Base-by-base conservation (phyloP, 2,888 invertebrate genomes). In the Rosalia funebris region DNA sequence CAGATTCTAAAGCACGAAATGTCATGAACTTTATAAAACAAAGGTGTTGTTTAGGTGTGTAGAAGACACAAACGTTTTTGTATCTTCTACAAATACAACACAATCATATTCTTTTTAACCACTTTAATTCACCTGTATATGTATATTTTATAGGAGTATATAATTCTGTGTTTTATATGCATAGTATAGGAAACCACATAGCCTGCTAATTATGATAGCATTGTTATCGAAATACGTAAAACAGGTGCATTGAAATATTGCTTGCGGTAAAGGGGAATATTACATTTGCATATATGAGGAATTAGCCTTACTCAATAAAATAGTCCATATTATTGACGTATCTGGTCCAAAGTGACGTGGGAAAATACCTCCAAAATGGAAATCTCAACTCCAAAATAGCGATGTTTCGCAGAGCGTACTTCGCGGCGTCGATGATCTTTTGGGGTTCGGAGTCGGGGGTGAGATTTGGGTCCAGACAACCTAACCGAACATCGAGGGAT, bases 361-460 rank as follows among this genome's bases (percentile, higher is more conserved):
- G 85, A 73, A 88, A 87, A 1, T 89, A 68, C 71, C 86, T 84
- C 90, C 90, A 90, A 82, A 89, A 87, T 0, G 89, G 89, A 2
- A 88, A 84, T 61, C 86, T 84, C 10, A 90, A 78, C 71, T 90
- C 90, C 55, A 89, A 75, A 46, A 87, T 82, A 0, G 87, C 88
- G 0, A 90, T 89, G 66, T 87, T 87, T 2, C 87, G 78, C 74
- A 90, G 87, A 75, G 89, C 89, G 0, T 86, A 87, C 62, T 86
- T 86, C 0, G 89, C 88, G 0, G 89, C 89, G 63, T 89, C 85
- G 5, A 90, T 89, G 4, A 90, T 80, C 44, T 80, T 80, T 75
- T 89, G 88, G 1, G 88, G 88, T 53, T 75, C 75, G 1, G 75
- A 75, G 59, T 89, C 87, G 0, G 74, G 68, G 10, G 84, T 81